Evolutionary conservation across 2,113 vertebrate genomes (phyloP), one percentile per base, ranked within the genome.

Genomic region (Crocuta crocuta): DNA sequence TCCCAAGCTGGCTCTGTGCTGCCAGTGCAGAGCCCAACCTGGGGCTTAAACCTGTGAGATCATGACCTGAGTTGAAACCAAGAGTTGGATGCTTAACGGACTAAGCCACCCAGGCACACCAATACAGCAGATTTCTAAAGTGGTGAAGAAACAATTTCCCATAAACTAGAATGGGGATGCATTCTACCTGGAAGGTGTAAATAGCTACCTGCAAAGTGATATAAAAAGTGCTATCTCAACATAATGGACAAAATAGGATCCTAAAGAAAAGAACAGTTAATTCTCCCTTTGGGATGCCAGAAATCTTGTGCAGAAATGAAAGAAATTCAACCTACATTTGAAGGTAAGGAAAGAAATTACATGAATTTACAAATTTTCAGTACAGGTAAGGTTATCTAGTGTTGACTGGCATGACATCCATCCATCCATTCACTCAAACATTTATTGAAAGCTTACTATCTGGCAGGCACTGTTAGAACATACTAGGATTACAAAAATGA

Each of bases 221-320:
- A 43, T 19, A 65, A 91, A 90, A 87, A 85, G 35, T 28, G 10
- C 63, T 79, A 35, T 83, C 35, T 50, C 89, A 43, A 48, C 31
- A 83, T 23, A 90, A 86, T 33, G 35, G 31, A 89, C 24, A 76
- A 65, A 83, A 24, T 43, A 9, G 16, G 8, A 84, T 94, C 55
- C 81, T 10, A 17, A 55, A 89, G 11, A 92, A 79, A 10, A 12
- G 2, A 90, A 71, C 39, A n/a, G 13, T 39, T 84, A 85, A 33
- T 78, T 90, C 19, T 83, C 73, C 50, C 33, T 83, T 92, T 79
- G 31, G 7, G 13, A 39, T 43, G 31, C 73, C 79, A 91, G 55
- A 96, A 50, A 78, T 26, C 5, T 65, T 96, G 58, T 84, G 33
- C 13, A 94, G 58, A 94, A 92, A 63, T n/a, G 23, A 21, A 48